Conservation (phyloP, 2,888 invertebrate species). For the Apotomis capreana region DNA sequence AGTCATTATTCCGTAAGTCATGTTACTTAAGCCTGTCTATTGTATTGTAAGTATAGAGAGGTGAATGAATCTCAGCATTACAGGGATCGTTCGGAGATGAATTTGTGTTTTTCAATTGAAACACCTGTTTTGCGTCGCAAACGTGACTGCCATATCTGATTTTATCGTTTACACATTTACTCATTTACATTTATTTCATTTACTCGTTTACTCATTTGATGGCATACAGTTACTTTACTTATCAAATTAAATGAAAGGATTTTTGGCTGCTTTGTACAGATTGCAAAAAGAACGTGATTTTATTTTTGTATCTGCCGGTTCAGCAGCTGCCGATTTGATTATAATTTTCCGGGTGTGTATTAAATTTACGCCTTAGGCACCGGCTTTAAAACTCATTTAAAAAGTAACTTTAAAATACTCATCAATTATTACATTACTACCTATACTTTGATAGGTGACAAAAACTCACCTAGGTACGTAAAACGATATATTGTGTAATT, state of each 20-base stretch:
- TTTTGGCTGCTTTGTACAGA: constrained; percentile 6
- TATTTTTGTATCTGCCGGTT: neutral
- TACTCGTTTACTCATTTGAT: constrained; percentile 12
- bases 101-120: constrained; percentile 32
- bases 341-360: neutral
- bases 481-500: too few relatives aligned
- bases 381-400: too few relatives aligned
- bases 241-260: constrained; percentile 14
- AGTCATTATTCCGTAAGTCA: constrained; percentile 66
- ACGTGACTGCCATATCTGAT: constrained; percentile 32
- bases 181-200: too few relatives aligned
- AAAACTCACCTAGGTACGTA: too few relatives aligned
- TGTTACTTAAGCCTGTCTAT: constrained; percentile 53
- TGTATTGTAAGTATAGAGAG: constrained; percentile 53
- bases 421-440: too few relatives aligned
- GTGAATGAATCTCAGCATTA: constrained; percentile 60
- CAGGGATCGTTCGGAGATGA: constrained; percentile 46
- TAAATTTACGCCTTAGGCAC: neutral
- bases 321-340: neutral
- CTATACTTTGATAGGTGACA: too few relatives aligned
- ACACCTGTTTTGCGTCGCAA: constrained; percentile 37
- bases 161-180: too few relatives aligned
- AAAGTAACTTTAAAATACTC: too few relatives aligned
- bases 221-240: constrained; percentile 23
- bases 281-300: neutral